Conservation (phyloP, 2,888 invertebrate genomes). For the Aricia artaxerxes region DNA sequence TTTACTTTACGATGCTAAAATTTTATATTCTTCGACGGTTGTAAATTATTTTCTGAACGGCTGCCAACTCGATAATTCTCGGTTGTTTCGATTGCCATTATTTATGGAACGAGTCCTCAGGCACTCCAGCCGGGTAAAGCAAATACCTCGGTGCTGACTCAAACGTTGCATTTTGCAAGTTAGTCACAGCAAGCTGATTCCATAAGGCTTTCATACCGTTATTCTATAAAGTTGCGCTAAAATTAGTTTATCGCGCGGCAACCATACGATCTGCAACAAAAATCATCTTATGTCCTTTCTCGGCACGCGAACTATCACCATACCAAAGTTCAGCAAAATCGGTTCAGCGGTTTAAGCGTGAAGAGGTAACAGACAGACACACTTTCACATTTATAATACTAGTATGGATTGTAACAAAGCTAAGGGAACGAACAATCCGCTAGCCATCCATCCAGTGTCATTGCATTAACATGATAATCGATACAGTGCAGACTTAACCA, state of each 20-base stretch:
- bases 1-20: constrained; percentile 74
- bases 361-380: no score
- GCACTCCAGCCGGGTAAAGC: constrained; percentile 46
- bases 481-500: constrained; percentile 7
- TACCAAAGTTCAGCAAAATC: no score
- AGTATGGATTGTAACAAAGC: no score
- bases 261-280: no score
- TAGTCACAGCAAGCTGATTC: constrained; percentile 37
- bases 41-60: constrained; percentile 72
- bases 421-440: not conserved
- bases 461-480: constrained; percentile 5
- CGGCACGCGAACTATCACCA: no score
- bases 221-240: not conserved
- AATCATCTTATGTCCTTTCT: no score
- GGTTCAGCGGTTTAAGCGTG: no score
- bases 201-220: not conserved
- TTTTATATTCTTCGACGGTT: constrained; percentile 68
- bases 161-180: constrained; percentile 32
- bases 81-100: constrained; percentile 60
- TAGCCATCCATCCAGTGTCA: not conserved
- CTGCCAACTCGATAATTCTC: constrained; percentile 70
- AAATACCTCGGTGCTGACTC: constrained; percentile 40
- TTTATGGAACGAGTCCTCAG: constrained; percentile 55
- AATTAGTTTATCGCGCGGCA: no score
- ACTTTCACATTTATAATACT: not conserved